A percentile compares a stretch with the other conserved stretches of the same genome.
These are phyloP conservation scores for Tenthredo mesomela DNA, from an alignment of 2,888 invertebrate genomes.

Conservation along the genomic window DNA sequence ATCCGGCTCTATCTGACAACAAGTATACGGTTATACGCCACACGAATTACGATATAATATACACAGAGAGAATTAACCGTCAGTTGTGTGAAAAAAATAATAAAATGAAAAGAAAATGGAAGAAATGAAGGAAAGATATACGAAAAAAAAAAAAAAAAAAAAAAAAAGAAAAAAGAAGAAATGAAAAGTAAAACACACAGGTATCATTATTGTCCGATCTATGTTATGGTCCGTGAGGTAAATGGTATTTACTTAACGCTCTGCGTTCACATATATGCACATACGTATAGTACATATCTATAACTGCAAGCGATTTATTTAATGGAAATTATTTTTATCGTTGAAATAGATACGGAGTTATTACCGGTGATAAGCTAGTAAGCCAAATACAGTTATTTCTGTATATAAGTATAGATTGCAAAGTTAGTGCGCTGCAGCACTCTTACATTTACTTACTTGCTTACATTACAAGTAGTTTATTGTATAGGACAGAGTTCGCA, in stretches of 20 bases:
- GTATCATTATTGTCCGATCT: conserved; percentile 21
- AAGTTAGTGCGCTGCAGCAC: neutral
- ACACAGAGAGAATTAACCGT: neutral
- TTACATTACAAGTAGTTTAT: conserved; percentile 3
- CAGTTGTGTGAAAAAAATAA: neutral
- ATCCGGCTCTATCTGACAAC: conserved; percentile 42
- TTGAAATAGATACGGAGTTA: conserved; percentile 29
- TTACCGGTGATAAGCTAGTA: conserved; percentile 43
- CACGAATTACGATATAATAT: conserved; percentile 1
- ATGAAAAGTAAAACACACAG: neutral
- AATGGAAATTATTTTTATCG: conserved; percentile 27
- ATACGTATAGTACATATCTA: neutral
- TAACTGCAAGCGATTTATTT: neutral
- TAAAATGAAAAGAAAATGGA: neutral
- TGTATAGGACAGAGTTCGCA: neutral
- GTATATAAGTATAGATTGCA: conserved; percentile 16
- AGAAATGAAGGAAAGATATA: neutral
- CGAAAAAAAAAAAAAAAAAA: neutral
- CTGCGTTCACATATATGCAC: neutral
- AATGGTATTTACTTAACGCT: conserved; percentile 34
- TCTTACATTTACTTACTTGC: neutral
- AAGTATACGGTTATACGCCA: conserved; percentile 2
- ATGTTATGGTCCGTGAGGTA: conserved; percentile 6
- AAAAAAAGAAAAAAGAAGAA: neutral
- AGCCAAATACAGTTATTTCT: conserved; percentile 42